Conservation (phyloP, 2,113 vertebrate genomes). For the Notiomystis cincta region DNA sequence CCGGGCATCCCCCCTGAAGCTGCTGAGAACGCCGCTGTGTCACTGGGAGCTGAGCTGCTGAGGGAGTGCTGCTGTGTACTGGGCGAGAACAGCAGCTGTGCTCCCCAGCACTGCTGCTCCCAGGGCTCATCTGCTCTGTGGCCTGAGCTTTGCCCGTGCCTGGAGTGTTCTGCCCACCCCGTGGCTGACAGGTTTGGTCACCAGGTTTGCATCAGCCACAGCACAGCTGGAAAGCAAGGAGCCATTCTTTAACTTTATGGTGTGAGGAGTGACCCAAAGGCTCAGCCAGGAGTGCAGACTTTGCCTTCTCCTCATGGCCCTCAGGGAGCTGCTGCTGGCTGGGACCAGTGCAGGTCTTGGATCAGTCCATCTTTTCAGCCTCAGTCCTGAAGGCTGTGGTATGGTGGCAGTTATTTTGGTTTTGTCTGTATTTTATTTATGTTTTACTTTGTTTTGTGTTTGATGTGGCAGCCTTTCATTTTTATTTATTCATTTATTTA, state of each 20-base stretch:
- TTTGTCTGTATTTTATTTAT: not conserved
- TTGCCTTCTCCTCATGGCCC: not conserved
- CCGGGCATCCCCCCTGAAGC: not conserved
- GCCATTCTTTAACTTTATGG: not conserved
- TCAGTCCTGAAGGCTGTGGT: not conserved
- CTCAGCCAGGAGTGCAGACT: not conserved
- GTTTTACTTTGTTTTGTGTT: not conserved
- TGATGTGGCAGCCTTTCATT: not conserved
- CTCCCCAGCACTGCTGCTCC: not conserved
- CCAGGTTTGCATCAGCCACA: not conserved
- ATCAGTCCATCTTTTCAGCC: not conserved
- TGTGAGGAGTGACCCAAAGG: not conserved
- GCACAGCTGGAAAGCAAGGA: not conserved
- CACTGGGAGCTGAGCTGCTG: not conserved
- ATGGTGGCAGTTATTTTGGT: not conserved
- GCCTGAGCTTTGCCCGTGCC: not conserved
- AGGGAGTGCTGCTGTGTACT: rapidly evolving
- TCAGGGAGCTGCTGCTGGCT: not conserved
- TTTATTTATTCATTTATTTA: not conserved
- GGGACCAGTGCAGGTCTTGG: not conserved
- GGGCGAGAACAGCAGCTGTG: not conserved
- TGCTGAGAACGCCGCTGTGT: not conserved
- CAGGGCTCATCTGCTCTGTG: not conserved
- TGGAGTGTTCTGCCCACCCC: not conserved
- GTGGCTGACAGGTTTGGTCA: not conserved